These are phyloP conservation scores for Erinaceus europaeus DNA, from an alignment of 2,113 vertebrate genomes.

Conservation along the genomic window DNA sequence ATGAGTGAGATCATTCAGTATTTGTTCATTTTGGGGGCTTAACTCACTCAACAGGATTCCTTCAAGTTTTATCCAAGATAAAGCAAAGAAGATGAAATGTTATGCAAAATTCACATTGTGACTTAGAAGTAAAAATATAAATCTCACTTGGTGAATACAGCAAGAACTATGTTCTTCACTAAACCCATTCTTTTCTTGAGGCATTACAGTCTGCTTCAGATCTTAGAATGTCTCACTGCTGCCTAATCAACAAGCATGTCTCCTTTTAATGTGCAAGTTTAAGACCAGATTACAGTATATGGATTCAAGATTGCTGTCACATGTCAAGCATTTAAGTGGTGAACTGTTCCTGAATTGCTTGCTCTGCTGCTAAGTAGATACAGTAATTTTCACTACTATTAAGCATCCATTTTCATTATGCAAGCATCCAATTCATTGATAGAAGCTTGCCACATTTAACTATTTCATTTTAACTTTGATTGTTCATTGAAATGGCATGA, in stretches of 20 bases:
- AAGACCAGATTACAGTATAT: neutral
- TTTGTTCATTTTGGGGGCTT: too few relatives aligned
- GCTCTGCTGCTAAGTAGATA: neutral
- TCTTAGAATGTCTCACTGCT: neutral
- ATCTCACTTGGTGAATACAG: constrained; percentile 11
- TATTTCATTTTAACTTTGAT: neutral
- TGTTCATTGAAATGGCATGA: neutral
- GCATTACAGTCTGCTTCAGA: neutral
- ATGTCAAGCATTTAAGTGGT: neutral
- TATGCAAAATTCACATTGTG: neutral
- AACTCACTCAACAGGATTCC: too few relatives aligned
- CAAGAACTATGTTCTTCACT: neutral
- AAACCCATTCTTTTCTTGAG: neutral
- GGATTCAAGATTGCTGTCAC: neutral
- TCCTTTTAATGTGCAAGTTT: neutral
- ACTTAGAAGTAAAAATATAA: constrained; percentile 16
- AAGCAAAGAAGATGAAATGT: too few relatives aligned
- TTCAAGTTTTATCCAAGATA: too few relatives aligned
- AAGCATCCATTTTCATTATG: neutral
- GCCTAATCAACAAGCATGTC: neutral
- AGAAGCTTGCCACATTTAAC: neutral
- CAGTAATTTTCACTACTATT: neutral
- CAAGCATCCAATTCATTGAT: constrained; percentile 8
- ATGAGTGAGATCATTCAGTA: too few relatives aligned
- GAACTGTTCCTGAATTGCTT: neutral